Evolutionary conservation across 2,797 vertebrate genomes (phyloP).

Genomic region (Rhyacichthys aspro): DNA sequence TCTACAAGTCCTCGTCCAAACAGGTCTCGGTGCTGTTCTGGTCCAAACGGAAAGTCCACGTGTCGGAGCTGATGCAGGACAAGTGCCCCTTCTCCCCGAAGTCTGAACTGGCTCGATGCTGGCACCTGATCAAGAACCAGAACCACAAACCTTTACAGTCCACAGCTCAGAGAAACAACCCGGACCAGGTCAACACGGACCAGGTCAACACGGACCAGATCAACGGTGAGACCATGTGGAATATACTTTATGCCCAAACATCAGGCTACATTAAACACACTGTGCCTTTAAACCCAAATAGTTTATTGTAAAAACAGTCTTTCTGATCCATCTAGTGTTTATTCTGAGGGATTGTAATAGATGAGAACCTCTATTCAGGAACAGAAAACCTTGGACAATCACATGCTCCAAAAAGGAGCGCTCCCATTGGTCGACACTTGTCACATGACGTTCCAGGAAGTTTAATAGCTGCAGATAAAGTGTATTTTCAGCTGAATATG

Average conservation of each 20-base stretch:
- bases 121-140: constrained; percentile 94
- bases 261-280: no score
- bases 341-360: no score
- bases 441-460: no score
- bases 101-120: constrained; percentile 92
- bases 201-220: constrained; percentile 63
- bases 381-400: no score
- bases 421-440: no score
- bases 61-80: constrained; percentile 95
- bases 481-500: no score
- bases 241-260: neutral
- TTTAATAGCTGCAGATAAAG: no score
- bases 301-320: no score
- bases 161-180: constrained; percentile 74
- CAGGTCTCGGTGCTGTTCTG: constrained; percentile 84
- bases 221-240: neutral
- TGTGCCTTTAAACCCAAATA: no score
- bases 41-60: constrained; percentile 94
- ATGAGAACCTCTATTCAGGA: no score
- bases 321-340: no score
- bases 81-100: constrained; percentile 93
- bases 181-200: constrained; percentile 50
- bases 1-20: constrained; percentile 64
- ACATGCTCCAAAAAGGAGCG: no score
- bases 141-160: neutral